Evolutionary conservation across 2,888 invertebrate genomes (phyloP).

Genomic region (Rhagonycha fulva): DNA sequence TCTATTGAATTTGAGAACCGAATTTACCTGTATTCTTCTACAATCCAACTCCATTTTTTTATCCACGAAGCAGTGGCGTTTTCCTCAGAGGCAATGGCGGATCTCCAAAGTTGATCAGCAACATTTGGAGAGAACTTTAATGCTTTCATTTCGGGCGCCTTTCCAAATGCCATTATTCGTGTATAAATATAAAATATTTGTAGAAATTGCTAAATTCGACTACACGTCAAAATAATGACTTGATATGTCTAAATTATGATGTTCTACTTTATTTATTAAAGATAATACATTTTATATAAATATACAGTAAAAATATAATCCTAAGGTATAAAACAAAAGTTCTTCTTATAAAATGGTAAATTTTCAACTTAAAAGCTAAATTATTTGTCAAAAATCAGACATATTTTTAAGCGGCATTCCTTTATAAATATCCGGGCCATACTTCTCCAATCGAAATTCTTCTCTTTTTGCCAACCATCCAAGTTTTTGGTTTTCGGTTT

Average conservation of each 20-base stretch:
- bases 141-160: constrained; percentile 11
- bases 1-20: background rate
- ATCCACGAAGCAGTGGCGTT: constrained; percentile 19
- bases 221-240: background rate
- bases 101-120: constrained; percentile 23
- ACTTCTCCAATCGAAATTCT: constrained; percentile 33
- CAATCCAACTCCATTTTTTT: constrained; percentile 34
- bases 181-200: background rate
- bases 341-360: background rate
- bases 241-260: background rate
- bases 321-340: background rate
- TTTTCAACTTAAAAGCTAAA: background rate
- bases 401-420: background rate
- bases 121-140: constrained; percentile 18
- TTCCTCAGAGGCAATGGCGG: constrained; percentile 19
- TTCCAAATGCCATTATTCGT: constrained; percentile 29
- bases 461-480: constrained; percentile 31
- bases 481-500: constrained; percentile 31
- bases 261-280: background rate
- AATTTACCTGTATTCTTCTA: constrained; percentile 30
- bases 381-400: background rate
- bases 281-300: background rate
- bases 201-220: background rate
- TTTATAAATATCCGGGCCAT: constrained; percentile 28
- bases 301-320: too few species aligned